A percentile compares a stretch with the other conserved stretches of the same genome.
These are phyloP conservation scores for Boloria selene DNA, from an alignment of 2,888 invertebrate genomes.

Conservation along the genomic window DNA sequence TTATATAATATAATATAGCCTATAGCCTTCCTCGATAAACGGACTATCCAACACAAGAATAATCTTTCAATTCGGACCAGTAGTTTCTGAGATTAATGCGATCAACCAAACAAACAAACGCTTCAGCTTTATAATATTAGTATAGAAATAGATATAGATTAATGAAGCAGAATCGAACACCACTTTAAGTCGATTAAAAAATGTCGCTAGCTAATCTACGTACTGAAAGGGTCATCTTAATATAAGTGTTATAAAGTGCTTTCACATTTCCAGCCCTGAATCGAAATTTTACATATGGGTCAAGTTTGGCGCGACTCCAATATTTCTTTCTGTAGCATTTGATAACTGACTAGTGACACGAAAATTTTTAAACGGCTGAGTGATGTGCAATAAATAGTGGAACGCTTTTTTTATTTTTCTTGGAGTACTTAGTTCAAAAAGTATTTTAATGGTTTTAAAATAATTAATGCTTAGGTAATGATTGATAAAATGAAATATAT, in stretches of 20 bases:
- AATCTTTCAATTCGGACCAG: too few species aligned
- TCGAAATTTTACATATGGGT: slow-evolving; percentile 23
- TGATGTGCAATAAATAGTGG: slow-evolving; percentile 5
- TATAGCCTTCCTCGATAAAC: too few species aligned
- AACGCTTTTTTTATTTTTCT: neutral
- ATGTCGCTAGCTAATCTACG: neutral
- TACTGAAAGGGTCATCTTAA: neutral
- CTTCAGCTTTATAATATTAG: too few species aligned
- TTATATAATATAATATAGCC: too few species aligned
- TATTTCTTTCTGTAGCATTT: slow-evolving; percentile 19
- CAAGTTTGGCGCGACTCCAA: slow-evolving; percentile 26
- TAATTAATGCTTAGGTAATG: too few species aligned
- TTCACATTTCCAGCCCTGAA: slow-evolving; percentile 19
- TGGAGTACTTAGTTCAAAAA: neutral
- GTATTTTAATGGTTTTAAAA: neutral
- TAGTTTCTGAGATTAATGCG: too few species aligned
- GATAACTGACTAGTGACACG: slow-evolving; percentile 3
- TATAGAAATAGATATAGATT: too few species aligned
- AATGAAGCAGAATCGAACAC: too few species aligned
- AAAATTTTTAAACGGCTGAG: neutral
- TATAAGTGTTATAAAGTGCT: neutral
- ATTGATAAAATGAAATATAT: too few species aligned
- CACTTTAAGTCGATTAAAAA: too few species aligned
- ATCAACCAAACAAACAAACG: too few species aligned
- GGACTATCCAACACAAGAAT: too few species aligned